A percentile compares a stretch with the other conserved stretches of the same genome.
These are phyloP conservation scores for Daboia siamensis DNA, from an alignment of 2,113 vertebrate species.

Conservation along the genomic window DNA sequence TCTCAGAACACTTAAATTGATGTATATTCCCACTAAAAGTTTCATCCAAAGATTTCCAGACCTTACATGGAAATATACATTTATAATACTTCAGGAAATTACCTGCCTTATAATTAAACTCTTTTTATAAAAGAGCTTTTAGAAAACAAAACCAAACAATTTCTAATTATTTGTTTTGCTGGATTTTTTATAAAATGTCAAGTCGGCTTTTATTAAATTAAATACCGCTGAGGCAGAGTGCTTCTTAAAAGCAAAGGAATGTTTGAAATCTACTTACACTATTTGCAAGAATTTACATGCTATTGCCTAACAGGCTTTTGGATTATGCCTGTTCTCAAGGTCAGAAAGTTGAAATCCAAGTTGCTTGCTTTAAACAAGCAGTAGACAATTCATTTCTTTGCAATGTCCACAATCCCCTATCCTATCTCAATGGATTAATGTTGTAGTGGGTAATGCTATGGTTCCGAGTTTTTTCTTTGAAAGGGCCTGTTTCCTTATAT, in stretches of 20 bases:
- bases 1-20: background rate
- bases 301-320: background rate
- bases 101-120: background rate
- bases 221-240: background rate
- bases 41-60: background rate
- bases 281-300: background rate
- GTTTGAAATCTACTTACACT: background rate
- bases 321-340: background rate
- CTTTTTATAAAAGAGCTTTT: background rate
- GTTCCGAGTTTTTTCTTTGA: background rate
- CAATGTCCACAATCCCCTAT: background rate
- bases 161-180: background rate
- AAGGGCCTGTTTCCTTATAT: background rate
- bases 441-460: background rate
- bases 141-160: background rate
- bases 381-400: background rate
- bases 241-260: background rate
- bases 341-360: background rate
- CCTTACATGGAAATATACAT: background rate
- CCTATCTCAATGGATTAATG: background rate
- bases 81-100: background rate
- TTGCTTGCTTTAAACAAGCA: background rate
- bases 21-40: background rate
- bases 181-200: background rate
- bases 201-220: background rate